A percentile compares a stretch with the other conserved stretches of the same genome.
Evolutionary conservation across 2,888 invertebrate genomes (phyloP).

Genomic region (Synanthedon myopaeformis): DNA sequence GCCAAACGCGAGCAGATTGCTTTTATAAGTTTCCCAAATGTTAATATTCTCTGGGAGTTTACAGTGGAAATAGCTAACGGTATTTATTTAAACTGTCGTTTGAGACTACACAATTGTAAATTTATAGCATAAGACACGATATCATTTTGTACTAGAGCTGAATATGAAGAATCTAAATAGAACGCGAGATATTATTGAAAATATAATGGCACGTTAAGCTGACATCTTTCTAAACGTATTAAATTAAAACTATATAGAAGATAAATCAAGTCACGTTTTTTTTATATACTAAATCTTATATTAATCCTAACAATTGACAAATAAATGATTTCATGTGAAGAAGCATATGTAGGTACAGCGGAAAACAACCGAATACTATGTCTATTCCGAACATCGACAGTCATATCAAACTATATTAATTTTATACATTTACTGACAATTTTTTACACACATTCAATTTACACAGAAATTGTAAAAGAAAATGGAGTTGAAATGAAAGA

Average conservation of each 20-base stretch:
- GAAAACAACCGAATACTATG: slow-evolving; percentile 38
- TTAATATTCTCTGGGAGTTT: slow-evolving; percentile 7
- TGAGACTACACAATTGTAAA: slow-evolving; percentile 8
- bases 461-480: slow-evolving; percentile 24
- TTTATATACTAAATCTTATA: slow-evolving; percentile 12
- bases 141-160: slow-evolving; percentile 51
- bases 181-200: background rate
- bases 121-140: slow-evolving; percentile 39
- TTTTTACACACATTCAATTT: slow-evolving; percentile 47
- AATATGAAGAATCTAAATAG: slow-evolving; percentile 5
- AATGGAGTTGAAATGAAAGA: slow-evolving; percentile 8
- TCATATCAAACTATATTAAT: slow-evolving; percentile 46
- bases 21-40: background rate
- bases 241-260: background rate
- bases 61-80: slow-evolving; percentile 8
- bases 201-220: background rate
- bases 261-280: background rate
- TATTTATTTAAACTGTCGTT: background rate
- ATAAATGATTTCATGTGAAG: slow-evolving; percentile 25
- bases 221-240: background rate
- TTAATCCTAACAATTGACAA: slow-evolving; percentile 43
- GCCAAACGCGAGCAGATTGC: too few relatives aligned
- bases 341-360: slow-evolving; percentile 54
- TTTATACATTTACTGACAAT: slow-evolving; percentile 42
- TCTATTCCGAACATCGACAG: slow-evolving; percentile 43